phyloP scores from a whole-genome alignment of 1,140 invertebrate genomes.

The Anastatus disparis region DNA sequence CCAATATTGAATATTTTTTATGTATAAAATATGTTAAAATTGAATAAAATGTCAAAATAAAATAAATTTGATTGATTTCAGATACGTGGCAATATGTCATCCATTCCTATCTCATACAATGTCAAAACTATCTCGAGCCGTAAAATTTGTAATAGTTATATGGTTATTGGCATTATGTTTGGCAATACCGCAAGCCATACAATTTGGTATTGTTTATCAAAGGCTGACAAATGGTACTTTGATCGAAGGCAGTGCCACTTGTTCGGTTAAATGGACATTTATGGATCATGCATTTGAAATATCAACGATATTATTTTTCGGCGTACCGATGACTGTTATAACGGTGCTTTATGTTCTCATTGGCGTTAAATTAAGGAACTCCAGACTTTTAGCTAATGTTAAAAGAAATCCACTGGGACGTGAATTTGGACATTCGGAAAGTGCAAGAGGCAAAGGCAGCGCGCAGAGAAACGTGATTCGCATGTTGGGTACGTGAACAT shows the following conservation, averaged over 20 bases:
- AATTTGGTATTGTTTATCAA: slow-evolving; percentile 75
- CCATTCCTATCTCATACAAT: slow-evolving; percentile 89
- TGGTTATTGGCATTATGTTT: slow-evolving; percentile 78
- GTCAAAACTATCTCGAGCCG: slow-evolving; percentile 79
- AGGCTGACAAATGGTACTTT: slow-evolving; percentile 61
- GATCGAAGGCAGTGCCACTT: slow-evolving; percentile 64
- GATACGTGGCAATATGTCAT: slow-evolving; percentile 95
- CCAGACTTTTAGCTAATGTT: slow-evolving; percentile 66
- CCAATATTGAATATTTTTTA: too few relatives aligned
- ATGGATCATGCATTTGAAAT: slow-evolving; percentile 82
- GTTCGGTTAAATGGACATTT: slow-evolving; percentile 71
- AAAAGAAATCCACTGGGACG: slow-evolving; percentile 57
- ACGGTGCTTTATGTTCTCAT: slow-evolving; percentile 87
- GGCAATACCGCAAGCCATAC: slow-evolving; percentile 83
- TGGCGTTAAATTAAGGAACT: slow-evolving; percentile 77
- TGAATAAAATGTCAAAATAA: too few relatives aligned
- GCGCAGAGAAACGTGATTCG: slow-evolving; percentile 74
- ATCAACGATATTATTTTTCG: slow-evolving; percentile 86
- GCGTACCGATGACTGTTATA: slow-evolving; percentile 87
- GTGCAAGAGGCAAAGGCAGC: slow-evolving; percentile 47
- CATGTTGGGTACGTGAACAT: slow-evolving; percentile 76
- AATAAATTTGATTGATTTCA: too few relatives aligned
- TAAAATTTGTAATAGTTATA: slow-evolving; percentile 76
- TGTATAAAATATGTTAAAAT: too few relatives aligned
- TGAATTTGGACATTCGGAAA: slow-evolving; percentile 52